Evolutionary conservation across 2,888 invertebrate genomes (phyloP).

Genomic region (Cheiracanthium punctorium): DNA sequence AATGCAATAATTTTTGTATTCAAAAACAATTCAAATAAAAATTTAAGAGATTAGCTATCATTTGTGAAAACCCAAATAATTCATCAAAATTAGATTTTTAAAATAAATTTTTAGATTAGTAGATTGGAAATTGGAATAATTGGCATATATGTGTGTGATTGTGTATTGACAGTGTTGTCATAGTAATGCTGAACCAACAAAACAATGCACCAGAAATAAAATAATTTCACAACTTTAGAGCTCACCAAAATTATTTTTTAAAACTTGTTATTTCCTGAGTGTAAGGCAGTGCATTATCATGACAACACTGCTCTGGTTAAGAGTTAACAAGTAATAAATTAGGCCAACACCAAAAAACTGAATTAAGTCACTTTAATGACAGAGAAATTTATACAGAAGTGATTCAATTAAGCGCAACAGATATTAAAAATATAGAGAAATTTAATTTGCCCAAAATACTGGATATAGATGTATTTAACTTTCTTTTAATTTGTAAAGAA

Average conservation of each 20-base stretch:
- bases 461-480: too few species aligned
- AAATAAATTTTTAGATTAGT: too few species aligned
- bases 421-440: not conserved
- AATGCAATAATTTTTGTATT: too few species aligned
- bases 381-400: constrained; percentile 42
- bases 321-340: constrained; percentile 44
- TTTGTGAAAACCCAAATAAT: too few species aligned
- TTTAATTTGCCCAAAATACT: too few species aligned
- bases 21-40: too few species aligned
- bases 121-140: too few species aligned
- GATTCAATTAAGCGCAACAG: constrained; percentile 25
- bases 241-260: constrained; percentile 49
- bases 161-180: constrained; percentile 60
- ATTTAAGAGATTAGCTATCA: too few species aligned
- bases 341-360: constrained; percentile 43
- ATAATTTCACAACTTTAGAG: too few species aligned
- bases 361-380: constrained; percentile 43
- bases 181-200: constrained; percentile 18
- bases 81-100: too few species aligned
- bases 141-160: not conserved
- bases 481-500: not conserved
- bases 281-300: constrained; percentile 61
- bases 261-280: not conserved
- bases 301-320: constrained; percentile 64
- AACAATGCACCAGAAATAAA: not conserved